A percentile compares a stretch with the other conserved stretches of the same genome.
These are phyloP conservation scores for Sinocyclocheilus rhinocerous DNA, from an alignment of 2,113 vertebrate species.

Conservation along the genomic window DNA sequence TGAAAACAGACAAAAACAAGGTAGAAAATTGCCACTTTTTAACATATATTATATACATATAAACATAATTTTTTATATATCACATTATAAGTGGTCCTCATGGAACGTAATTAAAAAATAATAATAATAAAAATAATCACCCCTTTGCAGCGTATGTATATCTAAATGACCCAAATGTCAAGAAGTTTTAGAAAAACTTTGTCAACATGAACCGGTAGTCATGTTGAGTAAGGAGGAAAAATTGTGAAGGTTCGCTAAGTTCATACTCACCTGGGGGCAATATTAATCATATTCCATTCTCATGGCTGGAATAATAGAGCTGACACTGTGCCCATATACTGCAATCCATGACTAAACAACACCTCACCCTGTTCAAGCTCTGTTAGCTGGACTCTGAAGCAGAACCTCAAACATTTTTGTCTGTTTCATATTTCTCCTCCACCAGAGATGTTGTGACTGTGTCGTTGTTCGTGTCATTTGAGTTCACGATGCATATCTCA, in stretches of 20 bases:
- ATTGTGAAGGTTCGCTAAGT: constrained; percentile 36
- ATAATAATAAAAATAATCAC: background rate
- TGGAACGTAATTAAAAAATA: background rate
- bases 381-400: constrained; percentile 43
- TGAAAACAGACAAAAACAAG: background rate
- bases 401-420: constrained; percentile 19
- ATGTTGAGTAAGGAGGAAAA: constrained; percentile 35
- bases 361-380: constrained; percentile 32
- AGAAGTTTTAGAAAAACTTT: background rate
- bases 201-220: constrained; percentile 13
- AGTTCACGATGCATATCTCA: background rate
- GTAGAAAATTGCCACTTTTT: background rate
- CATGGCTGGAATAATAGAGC: constrained; percentile 26
- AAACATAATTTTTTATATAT: no score
- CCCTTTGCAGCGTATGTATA: background rate
- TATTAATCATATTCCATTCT: constrained; percentile 45
- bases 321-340: constrained; percentile 1
- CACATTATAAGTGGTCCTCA: background rate
- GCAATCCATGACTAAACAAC: constrained; percentile 23
- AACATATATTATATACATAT: no score
- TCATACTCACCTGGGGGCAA: constrained; percentile 31
- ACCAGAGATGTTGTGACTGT: constrained; percentile 6
- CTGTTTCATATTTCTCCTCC: constrained; percentile 6
- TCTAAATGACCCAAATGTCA: constrained; percentile 15
- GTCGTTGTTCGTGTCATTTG: no score